Evolutionary conservation across 2,113 vertebrate species (phyloP).

Genomic region (Neomonachus schauinslandi): DNA sequence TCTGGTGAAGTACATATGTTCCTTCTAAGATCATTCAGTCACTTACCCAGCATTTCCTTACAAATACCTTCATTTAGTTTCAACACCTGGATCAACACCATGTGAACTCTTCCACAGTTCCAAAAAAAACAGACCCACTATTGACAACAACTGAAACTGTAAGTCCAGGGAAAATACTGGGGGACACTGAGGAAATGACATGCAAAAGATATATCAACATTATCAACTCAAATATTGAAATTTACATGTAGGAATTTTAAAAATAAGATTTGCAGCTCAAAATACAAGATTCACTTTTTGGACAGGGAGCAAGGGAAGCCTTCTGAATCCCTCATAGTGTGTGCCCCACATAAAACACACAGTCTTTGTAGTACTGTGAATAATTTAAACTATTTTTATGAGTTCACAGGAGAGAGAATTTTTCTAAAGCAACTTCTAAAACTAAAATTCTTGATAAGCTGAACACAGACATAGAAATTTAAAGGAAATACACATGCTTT

Average conservation of each 20-base stretch:
- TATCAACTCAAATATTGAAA: background rate
- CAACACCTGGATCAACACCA: background rate
- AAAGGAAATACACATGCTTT: background rate
- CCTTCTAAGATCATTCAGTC: background rate
- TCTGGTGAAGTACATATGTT: background rate
- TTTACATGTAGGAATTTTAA: background rate
- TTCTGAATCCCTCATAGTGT: background rate
- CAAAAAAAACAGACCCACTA: background rate
- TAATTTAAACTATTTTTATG: background rate
- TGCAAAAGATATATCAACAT: background rate
- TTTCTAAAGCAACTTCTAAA: background rate
- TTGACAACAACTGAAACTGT: background rate
- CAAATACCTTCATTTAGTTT: background rate
- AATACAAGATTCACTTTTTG: background rate
- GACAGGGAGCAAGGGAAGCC: background rate
- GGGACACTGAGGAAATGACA: background rate
- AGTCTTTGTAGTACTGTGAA: background rate
- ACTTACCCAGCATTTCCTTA: background rate
- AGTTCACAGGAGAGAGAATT: background rate
- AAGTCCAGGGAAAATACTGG: background rate
- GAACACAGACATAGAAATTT: background rate
- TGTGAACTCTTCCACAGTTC: background rate
- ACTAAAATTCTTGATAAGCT: constrained; percentile 31
- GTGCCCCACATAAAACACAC: background rate
- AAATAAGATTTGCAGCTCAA: background rate